Evolutionary conservation across 2,113 vertebrate species (phyloP).

Genomic region (Peromyscus polionotus): DNA sequence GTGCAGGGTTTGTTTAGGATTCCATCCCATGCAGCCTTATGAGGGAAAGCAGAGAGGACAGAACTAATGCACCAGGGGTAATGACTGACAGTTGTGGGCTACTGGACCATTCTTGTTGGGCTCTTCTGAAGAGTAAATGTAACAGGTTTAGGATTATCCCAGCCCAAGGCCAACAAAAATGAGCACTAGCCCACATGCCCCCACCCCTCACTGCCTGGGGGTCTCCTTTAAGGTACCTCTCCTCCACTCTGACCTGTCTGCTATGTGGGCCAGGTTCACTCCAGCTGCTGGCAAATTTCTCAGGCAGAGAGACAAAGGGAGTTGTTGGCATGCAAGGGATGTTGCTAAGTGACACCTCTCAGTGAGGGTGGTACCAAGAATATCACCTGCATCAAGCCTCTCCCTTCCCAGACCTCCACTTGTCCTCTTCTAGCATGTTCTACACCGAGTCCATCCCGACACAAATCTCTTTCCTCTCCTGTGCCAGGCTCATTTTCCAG

Average conservation of each 20-base stretch:
- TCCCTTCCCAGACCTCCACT: not conserved
- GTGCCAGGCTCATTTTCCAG: slow-evolving; percentile 68
- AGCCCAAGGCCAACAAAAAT: not conserved
- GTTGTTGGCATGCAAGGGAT: not conserved
- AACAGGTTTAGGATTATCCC: not conserved
- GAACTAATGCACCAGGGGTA: not conserved
- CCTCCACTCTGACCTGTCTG: not conserved
- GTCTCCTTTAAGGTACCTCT: not conserved
- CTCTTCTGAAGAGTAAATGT: not conserved
- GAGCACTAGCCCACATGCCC: not conserved
- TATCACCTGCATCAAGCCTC: not conserved
- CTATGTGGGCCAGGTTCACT: not conserved
- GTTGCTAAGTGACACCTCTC: not conserved
- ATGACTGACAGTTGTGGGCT: not conserved
- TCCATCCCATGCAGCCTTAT: not conserved
- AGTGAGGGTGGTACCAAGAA: too few relatives aligned
- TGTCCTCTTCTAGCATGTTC: not conserved
- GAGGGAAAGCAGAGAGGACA: not conserved
- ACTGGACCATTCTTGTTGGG: not conserved
- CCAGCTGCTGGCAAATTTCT: not conserved
- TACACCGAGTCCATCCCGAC: not conserved
- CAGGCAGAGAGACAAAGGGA: not conserved
- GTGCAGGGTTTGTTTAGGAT: not conserved
- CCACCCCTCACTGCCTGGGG: not conserved
- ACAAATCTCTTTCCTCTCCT: not conserved